Conservation (phyloP, 2,797 vertebrate species). For the Melopsittacus undulatus region DNA sequence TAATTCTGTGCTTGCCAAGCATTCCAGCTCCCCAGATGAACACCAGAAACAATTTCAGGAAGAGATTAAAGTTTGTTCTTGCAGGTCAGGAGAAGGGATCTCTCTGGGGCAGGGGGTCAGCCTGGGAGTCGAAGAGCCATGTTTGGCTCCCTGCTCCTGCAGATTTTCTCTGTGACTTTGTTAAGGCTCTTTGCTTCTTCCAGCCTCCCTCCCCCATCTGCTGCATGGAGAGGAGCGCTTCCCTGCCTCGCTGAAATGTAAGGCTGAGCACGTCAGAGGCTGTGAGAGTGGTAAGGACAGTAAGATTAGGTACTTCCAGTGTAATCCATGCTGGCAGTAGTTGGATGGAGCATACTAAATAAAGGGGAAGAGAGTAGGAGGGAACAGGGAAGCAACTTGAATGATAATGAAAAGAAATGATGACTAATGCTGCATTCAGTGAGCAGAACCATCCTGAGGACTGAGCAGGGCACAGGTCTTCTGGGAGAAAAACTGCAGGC, state of each 20-base stretch:
- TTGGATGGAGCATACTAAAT: background rate
- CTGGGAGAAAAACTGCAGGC: background rate
- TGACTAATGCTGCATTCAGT: conserved; percentile 33
- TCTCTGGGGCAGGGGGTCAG: background rate
- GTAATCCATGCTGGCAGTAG: conserved; percentile 18
- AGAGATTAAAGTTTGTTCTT: conserved; percentile 15
- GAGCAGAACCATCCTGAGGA: conserved; percentile 30
- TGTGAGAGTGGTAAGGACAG: background rate
- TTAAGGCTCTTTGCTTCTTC: background rate
- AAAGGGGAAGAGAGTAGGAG: conserved; percentile 29
- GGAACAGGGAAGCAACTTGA: conserved; percentile 1
- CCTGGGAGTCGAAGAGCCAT: background rate
- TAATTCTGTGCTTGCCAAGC: conserved; percentile 1
- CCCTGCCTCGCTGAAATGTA: background rate
- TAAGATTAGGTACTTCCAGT: conserved; percentile 14
- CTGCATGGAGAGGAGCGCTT: background rate
- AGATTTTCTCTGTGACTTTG: background rate
- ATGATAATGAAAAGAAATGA: conserved; percentile 45
- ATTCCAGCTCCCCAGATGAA: conserved; percentile 13
- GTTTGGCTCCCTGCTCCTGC: background rate
- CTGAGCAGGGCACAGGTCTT: conserved; percentile 41
- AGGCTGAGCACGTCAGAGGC: background rate
- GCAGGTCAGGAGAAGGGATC: background rate
- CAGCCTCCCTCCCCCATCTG: background rate
- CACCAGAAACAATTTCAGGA: conserved; percentile 37